Percentiles rank a stretch among this genome's conserved stretches.
Conservation (phyloP, 2,888 invertebrate genomes). For the Abrostola tripartita region DNA sequence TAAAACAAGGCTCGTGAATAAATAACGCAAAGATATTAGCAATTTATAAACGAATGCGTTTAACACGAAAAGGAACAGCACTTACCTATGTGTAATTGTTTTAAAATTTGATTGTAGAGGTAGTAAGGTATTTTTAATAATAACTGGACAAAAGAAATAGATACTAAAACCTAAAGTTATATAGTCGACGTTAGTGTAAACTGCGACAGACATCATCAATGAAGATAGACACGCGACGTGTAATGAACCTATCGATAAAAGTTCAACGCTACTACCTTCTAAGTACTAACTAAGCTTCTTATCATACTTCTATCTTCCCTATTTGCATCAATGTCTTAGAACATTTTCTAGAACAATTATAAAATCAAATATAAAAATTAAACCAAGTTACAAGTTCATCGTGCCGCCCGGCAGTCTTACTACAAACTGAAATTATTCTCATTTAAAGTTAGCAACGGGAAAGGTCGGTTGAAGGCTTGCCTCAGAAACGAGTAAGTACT, state of each 20-base stretch:
- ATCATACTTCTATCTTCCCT: conserved; percentile 20
- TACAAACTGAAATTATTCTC: conserved; percentile 26
- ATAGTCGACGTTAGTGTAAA: conserved; percentile 26
- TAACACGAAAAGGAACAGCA: conserved; percentile 13
- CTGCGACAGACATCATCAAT: conserved; percentile 38
- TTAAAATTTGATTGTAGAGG: no score
- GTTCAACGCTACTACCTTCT: conserved; percentile 14
- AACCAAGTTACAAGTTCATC: conserved; percentile 17
- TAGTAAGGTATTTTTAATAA: no score
- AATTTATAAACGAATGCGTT: conserved; percentile 12
- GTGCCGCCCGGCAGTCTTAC: conserved; percentile 12
- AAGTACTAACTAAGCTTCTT: no score
- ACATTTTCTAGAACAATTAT: conserved; percentile 17
- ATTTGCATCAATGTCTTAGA: conserved; percentile 23
- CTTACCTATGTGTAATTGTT: conserved; percentile 4
- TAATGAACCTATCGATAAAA: conserved; percentile 35
- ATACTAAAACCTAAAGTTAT: conserved; percentile 18
- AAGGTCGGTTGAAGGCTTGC: conserved; percentile 33
- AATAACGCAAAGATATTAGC: conserved; percentile 15
- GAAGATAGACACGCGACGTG: conserved; percentile 40
- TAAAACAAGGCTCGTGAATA: conserved; percentile 19
- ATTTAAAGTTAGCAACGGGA: conserved; percentile 26
- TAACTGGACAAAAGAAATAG: no score
- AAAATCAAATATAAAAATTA: conserved; percentile 25
- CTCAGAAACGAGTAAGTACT: conserved; percentile 42